Percentiles rank a stretch among this genome's conserved stretches.
Evolutionary conservation across 2,888 invertebrate genomes (phyloP).

Genomic region (Lagria hirta): DNA sequence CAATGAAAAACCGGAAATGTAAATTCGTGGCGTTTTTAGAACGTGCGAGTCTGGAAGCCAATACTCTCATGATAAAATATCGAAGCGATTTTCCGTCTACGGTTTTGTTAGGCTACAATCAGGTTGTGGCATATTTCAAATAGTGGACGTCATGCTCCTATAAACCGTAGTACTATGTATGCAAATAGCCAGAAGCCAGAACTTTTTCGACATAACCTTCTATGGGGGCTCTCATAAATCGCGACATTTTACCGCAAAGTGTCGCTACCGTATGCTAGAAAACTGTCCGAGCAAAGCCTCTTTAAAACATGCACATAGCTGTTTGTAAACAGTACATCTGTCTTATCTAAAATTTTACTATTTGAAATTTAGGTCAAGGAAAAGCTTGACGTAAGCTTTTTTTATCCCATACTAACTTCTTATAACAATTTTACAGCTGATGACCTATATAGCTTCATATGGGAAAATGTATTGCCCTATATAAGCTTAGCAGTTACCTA

Average conservation of each 20-base stretch:
- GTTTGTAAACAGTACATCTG: no score
- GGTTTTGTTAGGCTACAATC: conserved; percentile 25
- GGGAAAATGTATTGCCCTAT: no score
- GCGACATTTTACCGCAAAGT: conserved; percentile 41
- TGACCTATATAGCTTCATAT: no score
- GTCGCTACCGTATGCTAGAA: conserved; percentile 46
- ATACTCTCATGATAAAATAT: conserved; percentile 22
- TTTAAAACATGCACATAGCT: no score
- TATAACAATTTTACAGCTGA: no score
- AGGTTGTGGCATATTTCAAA: conserved; percentile 28
- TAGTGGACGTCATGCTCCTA: conserved; percentile 37
- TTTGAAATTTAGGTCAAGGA: no score
- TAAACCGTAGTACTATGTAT: conserved; percentile 47
- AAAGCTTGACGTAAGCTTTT: no score
- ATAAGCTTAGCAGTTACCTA: no score
- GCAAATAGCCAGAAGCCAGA: conserved; percentile 45
- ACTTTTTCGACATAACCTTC: conserved; percentile 43
- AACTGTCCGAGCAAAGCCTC: conserved; percentile 42
- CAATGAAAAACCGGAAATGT: conserved; percentile 4
- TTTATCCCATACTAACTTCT: no score
- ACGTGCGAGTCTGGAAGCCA: conserved; percentile 7
- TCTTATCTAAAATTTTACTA: no score
- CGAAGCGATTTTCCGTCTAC: conserved; percentile 19
- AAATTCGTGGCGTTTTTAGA: conserved; percentile 10
- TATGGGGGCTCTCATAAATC: conserved; percentile 43